These are phyloP conservation scores for Liopterus haemorrhoidalis DNA, from an alignment of 2,888 invertebrate genomes.

Conservation along the genomic window DNA sequence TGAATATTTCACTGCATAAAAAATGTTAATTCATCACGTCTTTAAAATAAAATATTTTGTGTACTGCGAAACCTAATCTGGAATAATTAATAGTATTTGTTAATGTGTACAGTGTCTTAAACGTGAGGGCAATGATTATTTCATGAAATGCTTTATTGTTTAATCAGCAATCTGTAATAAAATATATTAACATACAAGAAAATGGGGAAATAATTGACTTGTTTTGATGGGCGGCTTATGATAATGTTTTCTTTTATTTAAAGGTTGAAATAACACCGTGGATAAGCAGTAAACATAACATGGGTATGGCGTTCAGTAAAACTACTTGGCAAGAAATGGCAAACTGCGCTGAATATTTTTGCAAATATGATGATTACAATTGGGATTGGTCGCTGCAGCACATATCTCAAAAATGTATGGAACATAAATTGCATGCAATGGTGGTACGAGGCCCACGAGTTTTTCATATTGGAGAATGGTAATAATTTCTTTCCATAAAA, in stretches of 20 bases:
- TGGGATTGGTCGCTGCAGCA: conserved; percentile 98
- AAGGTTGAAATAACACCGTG: conserved; percentile 88
- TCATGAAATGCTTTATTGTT: too few relatives aligned
- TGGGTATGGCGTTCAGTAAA: conserved; percentile 95
- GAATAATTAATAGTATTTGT: too few relatives aligned
- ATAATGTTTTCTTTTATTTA: conserved; percentile 34
- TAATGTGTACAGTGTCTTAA: too few relatives aligned
- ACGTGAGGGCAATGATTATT: too few relatives aligned
- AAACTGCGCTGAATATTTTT: conserved; percentile 78
- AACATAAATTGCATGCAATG: conserved; percentile 74
- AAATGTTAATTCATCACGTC: too few relatives aligned
- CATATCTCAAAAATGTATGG: conserved; percentile 76
- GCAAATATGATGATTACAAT: conserved; percentile 96
- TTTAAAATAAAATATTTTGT: too few relatives aligned
- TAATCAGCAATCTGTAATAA: too few relatives aligned
- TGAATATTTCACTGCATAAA: too few relatives aligned
- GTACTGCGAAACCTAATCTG: too few relatives aligned
- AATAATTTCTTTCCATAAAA: not conserved
- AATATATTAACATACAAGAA: too few relatives aligned
- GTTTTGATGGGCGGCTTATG: too few relatives aligned
- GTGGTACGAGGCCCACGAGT: conserved; percentile 89
- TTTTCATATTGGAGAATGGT: conserved; percentile 99
- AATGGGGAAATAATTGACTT: too few relatives aligned
- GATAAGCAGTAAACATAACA: conserved; percentile 97
- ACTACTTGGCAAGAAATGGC: conserved; percentile 81